Evolutionary conservation across 1,140 invertebrate genomes (phyloP), one percentile per base, ranked within the genome.

Genomic region (Diabrotica undecimpunctata): DNA sequence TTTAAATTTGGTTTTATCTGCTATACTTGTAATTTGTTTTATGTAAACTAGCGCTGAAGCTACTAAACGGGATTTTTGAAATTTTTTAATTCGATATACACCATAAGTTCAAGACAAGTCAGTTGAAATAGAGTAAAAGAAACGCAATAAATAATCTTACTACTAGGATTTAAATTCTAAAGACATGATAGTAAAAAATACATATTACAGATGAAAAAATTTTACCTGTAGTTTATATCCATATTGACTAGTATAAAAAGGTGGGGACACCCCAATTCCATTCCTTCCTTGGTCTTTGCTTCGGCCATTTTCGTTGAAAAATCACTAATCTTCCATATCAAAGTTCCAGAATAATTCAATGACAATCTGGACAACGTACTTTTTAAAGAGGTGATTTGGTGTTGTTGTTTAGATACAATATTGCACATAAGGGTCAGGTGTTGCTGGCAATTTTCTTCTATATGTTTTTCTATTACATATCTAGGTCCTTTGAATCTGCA

Each of bases 211-310:
- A 1, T 13, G 10, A 55, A 9, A 8, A 10, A 35, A 50, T 51
- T 76, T 72, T 71, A 89, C 88, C 85, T 90, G 90, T 72, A 97
- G 84, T 79, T 96, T 96, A 81, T 98, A 98, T 68, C 95, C 96
- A 79, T 95, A 95, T 81, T 95, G 93, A 81, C 91, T 93, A 78
- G 95, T 96, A 77, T 95, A 95, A 78, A 97, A 98, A 3, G 94
- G 91, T 61, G 92, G 89, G 65, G 93, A 95, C 37, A 95, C 84
- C n/a, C n/a, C 52, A 98, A 84, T 81, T 97, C 94, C 75, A 95
- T 88, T 53, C 92, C 92, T 70, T 94, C 93, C 80, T 95, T 95
- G 76, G 87, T 87, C 74, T 91, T 90, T 8, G 93, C 92, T 75
- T 96, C 94, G 0, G 87, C 81, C 85, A 95, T 89, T 78, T 95